These are phyloP conservation scores for Spatula versicolor DNA, from an alignment of 2,797 vertebrate species.

Conservation along the genomic window DNA sequence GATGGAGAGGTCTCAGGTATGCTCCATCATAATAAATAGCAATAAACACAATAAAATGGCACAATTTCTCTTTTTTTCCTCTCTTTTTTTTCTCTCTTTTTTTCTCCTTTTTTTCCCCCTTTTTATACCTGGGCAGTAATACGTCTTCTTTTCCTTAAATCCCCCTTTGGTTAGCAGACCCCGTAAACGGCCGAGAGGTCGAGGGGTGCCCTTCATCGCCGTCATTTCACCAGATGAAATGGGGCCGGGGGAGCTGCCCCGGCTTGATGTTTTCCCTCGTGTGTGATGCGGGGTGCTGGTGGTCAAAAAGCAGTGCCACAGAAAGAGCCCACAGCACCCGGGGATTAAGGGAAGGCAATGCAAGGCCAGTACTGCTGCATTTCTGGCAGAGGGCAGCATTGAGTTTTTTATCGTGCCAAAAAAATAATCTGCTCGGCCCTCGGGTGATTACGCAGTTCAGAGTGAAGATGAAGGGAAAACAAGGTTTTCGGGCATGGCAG, in stretches of 20 bases:
- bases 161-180: neutral
- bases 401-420: conserved; percentile 18
- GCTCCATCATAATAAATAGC: accelerated
- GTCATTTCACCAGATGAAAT: neutral
- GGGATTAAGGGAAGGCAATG: neutral
- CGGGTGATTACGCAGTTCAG: neutral
- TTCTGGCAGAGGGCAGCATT: conserved; percentile 80
- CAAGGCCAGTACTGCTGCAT: conserved; percentile 9
- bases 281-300: neutral
- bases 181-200: neutral
- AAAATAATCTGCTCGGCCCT: neutral
- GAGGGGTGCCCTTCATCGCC: neutral
- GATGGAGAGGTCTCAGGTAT: neutral
- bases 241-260: neutral
- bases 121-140: neutral
- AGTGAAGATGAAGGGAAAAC: conserved; percentile 15
- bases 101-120: too few species aligned
- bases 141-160: neutral
- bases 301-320: neutral
- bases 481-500: conserved; percentile 12
- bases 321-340: neutral
- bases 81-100: neutral
- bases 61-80: neutral
- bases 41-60: neutral
- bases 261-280: neutral